Conservation (phyloP, 2,797 vertebrate genomes). For the Huso huso region DNA sequence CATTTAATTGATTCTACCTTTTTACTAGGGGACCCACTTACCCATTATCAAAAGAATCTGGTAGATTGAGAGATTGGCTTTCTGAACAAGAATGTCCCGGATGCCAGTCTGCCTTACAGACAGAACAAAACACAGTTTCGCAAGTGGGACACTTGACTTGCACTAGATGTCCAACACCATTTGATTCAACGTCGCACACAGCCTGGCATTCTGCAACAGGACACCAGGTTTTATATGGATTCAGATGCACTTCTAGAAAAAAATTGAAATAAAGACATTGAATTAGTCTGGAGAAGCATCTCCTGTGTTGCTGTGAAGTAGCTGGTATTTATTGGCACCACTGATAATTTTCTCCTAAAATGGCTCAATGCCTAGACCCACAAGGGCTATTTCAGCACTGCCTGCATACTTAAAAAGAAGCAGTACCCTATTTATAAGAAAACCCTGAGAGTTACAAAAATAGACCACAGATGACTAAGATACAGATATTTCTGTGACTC, state of each 20-base stretch:
- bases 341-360: no score
- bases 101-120: slow-evolving; percentile 75
- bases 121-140: slow-evolving; percentile 72
- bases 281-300: no score
- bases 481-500: no score
- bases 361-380: no score
- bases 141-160: slow-evolving; percentile 71
- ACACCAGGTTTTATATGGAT: slow-evolving; percentile 84
- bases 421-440: no score
- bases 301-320: no score
- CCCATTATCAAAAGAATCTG: slow-evolving; percentile 56
- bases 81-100: slow-evolving; percentile 62
- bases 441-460: neutral
- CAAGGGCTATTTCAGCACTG: no score
- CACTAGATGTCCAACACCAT: slow-evolving; percentile 49
- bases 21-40: slow-evolving; percentile 40
- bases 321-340: no score
- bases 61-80: slow-evolving; percentile 47
- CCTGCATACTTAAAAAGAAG: no score
- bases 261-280: neutral
- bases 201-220: slow-evolving; percentile 80
- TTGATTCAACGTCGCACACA: slow-evolving; percentile 59
- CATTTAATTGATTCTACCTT: no score
- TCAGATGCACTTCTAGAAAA: slow-evolving; percentile 78
- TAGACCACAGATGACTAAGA: no score